phyloP scores from a whole-genome alignment of 2,797 vertebrate genomes.

The Petrocephalus sullivani region DNA sequence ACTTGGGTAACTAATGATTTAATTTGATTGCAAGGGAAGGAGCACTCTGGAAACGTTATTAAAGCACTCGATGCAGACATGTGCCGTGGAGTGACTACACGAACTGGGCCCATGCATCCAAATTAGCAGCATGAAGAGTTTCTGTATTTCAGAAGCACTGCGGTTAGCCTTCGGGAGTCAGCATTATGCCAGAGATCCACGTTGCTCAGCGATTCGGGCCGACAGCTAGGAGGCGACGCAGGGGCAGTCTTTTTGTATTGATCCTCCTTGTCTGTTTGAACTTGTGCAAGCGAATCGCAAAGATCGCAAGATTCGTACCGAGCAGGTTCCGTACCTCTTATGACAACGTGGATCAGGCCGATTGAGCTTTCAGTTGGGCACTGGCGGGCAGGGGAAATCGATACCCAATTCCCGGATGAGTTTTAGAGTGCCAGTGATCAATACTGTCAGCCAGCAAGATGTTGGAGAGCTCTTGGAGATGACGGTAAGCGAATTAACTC shows the following conservation, averaged over 20 bases:
- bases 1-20: constrained; percentile 8
- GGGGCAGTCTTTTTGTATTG: constrained; percentile 17
- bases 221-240: not conserved
- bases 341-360: constrained; percentile 59
- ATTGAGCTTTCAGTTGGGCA: constrained; percentile 66
- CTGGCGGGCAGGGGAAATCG: constrained; percentile 66
- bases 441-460: constrained; percentile 53
- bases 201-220: not conserved
- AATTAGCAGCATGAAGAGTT: not conserved
- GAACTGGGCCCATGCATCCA: not conserved
- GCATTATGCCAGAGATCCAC: not conserved
- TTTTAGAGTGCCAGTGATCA: constrained; percentile 55
- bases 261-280: constrained; percentile 37
- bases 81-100: not conserved
- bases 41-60: not conserved
- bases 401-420: constrained; percentile 64
- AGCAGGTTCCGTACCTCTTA: constrained; percentile 50
- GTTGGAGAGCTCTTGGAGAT: constrained; percentile 49
- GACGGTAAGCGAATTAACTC: constrained; percentile 65
- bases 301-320: constrained; percentile 32
- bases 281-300: constrained; percentile 34
- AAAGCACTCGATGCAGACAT: not conserved
- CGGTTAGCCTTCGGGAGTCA: not conserved
- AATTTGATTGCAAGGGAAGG: constrained; percentile 10
- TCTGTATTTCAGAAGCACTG: not conserved